These are phyloP conservation scores for Mormyrus hasselquistii DNA, from an alignment of 2,797 vertebrate genomes.

Conservation along the genomic window DNA sequence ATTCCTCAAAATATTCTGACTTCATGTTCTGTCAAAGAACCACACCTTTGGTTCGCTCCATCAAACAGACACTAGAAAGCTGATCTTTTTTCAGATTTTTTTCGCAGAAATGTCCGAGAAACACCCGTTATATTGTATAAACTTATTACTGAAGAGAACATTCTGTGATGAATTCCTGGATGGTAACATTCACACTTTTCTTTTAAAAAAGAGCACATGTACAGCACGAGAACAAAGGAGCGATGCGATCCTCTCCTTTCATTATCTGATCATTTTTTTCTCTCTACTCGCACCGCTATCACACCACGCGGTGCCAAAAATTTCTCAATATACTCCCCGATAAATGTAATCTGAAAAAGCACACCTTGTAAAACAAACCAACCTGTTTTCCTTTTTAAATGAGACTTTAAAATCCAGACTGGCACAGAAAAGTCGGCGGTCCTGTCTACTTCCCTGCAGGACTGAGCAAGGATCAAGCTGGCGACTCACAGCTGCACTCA, in stretches of 20 bases:
- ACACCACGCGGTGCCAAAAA: background rate
- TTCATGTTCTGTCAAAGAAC: constrained; percentile 5
- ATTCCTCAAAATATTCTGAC: background rate
- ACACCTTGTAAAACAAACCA: constrained; percentile 27
- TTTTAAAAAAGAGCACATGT: constrained; percentile 10
- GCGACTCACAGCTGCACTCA: constrained; percentile 61
- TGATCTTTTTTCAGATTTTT: background rate
- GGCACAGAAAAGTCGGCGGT: constrained; percentile 28
- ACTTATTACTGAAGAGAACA: background rate
- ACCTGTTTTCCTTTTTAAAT: constrained; percentile 49
- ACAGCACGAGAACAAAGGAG: constrained; percentile 36
- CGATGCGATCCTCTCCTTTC: constrained; percentile 8
- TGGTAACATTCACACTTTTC: background rate
- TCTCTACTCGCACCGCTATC: background rate
- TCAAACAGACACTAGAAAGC: background rate
- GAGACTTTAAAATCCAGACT: constrained; percentile 26
- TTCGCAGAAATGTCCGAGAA: background rate
- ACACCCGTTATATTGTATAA: background rate
- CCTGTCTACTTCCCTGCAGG: constrained; percentile 38
- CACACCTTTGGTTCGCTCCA: background rate
- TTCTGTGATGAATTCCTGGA: background rate
- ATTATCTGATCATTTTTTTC: constrained; percentile 12
- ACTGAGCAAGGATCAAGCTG: constrained; percentile 34
- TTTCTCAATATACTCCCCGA: background rate
- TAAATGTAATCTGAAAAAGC: background rate